Base-by-base conservation (phyloP, 2,888 invertebrate genomes). In the Tenthredo distinguenda region DNA sequence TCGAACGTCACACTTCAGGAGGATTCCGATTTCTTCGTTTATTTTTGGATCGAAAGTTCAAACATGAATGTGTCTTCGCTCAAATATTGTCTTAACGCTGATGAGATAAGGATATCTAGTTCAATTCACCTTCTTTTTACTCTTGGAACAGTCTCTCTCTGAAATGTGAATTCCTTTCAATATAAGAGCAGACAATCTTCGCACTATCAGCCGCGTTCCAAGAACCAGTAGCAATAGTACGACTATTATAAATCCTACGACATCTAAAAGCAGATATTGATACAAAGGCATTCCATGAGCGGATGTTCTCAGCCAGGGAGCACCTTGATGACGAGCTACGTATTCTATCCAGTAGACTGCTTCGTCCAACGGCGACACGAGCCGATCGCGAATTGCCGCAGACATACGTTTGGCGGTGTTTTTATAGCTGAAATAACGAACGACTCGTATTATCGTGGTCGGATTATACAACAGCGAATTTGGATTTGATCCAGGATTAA, bases 311-410 rank as follows among this genome's bases (percentile, higher is more conserved):
- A 95, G 87, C 86, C 95, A 95, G 0, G 91, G 88, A 0, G 95
- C 95, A 0, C 95, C 95, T 85, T 94, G 94, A 88, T 96, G 95
- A 58, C 95, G 94, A 9, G 95, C 91, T 0, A 96, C 95, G 88
- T 96, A 96, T 91, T 96, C 96, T 81, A 95, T 94, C 96, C 96
- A 96, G 92, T 95, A 96, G 0, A 96, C 92, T 0, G 95, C 95
- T 37, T 95, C 95, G 43, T 96, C 95, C 86, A 96, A 88, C 0
- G 96, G 95, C 21, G 94, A 94, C 89, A 95, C 90, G 0, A 95
- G 95, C 37, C 96, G 93, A 89, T 96, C 96, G 58, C 94, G 92
- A 91, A 95, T 96, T 86, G 95, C 93, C 72, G 94, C 93, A 82
- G 94, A 94, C 84, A 95, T 89, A 87, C 91, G 93, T 87, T 94